Evolutionary conservation across 1,140 invertebrate species (phyloP).

Genomic region (Varroa destructor): DNA sequence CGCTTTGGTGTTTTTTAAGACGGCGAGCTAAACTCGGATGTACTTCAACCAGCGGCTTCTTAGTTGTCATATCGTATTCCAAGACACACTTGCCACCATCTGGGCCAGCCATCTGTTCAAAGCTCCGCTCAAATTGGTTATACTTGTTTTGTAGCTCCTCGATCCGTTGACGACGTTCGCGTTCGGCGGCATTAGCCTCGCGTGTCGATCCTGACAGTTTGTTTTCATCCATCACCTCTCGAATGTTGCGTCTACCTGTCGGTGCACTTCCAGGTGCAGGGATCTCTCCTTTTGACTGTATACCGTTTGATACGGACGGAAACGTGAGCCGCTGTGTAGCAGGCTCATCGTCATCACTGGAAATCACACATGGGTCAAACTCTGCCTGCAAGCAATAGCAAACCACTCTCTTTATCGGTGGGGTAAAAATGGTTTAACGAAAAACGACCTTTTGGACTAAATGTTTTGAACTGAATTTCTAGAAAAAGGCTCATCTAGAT

Average conservation of each 20-base stretch:
- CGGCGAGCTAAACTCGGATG: conserved; percentile 63
- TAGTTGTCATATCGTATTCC: conserved; percentile 68
- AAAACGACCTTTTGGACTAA: too few species aligned
- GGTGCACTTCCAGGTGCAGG: background rate
- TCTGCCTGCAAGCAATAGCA: too few species aligned
- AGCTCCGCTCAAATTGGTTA: background rate
- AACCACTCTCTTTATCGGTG: too few species aligned
- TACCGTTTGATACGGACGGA: too few species aligned
- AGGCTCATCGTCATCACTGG: too few species aligned
- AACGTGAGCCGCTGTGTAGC: too few species aligned
- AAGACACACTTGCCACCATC: conserved; percentile 45
- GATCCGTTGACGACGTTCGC: conserved; percentile 56
- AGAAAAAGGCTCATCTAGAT: too few species aligned
- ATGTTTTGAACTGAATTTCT: too few species aligned
- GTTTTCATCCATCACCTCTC: conserved; percentile 63
- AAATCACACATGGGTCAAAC: too few species aligned
- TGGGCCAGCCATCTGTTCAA: background rate
- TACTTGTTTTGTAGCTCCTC: conserved; percentile 22
- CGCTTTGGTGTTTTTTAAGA: conserved; percentile 80
- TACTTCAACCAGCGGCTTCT: conserved; percentile 64
- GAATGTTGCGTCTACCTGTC: conserved; percentile 56
- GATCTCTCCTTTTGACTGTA: too few species aligned
- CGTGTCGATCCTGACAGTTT: conserved; percentile 61
- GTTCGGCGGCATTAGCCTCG: conserved; percentile 72
- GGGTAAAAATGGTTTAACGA: too few species aligned